A percentile compares a stretch with the other conserved stretches of the same genome.
phyloP scores from a whole-genome alignment of 2,113 vertebrate genomes.

The Hippoglossus stenolepis region DNA sequence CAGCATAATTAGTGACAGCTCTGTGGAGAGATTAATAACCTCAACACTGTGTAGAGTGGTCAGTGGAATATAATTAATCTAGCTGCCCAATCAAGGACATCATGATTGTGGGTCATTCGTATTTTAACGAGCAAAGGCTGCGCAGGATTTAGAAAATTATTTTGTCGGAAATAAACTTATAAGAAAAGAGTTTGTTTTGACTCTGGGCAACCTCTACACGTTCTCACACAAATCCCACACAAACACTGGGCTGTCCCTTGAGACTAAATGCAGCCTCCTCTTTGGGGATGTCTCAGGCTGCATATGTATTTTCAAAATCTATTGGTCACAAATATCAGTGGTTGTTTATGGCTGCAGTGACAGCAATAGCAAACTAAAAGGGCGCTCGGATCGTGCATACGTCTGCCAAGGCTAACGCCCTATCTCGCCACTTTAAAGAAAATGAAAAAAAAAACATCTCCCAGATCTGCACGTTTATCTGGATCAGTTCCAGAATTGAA shows the following conservation, averaged over 20 bases:
- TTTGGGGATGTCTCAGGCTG: not conserved
- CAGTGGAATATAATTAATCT: slow-evolving; percentile 66
- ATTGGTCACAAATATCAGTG: not conserved
- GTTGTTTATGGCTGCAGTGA: not conserved
- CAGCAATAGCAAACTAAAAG: not conserved
- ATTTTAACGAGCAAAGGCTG: not conserved
- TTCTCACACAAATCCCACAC: too few species aligned
- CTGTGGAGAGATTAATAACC: slow-evolving; percentile 75
- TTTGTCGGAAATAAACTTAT: slow-evolving; percentile 4
- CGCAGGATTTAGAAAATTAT: slow-evolving; percentile 1
- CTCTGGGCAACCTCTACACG: not conserved
- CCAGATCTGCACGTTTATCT: not conserved
- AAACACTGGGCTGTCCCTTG: too few species aligned
- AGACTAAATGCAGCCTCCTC: too few species aligned
- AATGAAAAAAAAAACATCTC: not conserved
- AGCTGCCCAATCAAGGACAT: slow-evolving; percentile 41
- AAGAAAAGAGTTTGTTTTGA: too few species aligned
- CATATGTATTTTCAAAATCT: not conserved
- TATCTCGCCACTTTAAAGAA: not conserved
- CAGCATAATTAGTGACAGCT: slow-evolving; percentile 79
- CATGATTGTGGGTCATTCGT: slow-evolving; percentile 26
- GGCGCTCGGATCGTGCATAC: not conserved
- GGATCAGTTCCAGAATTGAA: not conserved
- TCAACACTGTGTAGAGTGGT: slow-evolving; percentile 43
- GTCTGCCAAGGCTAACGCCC: not conserved